Evolutionary conservation across 2,797 vertebrate genomes (phyloP).

Genomic region (Brotula barbata): DNA sequence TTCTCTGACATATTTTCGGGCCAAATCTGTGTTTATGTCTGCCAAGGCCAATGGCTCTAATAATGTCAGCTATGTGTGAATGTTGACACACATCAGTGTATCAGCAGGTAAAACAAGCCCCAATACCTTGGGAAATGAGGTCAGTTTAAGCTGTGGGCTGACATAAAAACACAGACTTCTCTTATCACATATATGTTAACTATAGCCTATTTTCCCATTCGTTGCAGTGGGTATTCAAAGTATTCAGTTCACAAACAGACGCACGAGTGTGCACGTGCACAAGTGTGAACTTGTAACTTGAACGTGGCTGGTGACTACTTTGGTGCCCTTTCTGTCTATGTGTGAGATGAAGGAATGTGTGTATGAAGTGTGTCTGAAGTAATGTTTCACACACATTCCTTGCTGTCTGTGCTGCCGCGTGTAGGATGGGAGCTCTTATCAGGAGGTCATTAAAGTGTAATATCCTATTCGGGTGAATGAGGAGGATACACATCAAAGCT

Average conservation of each 20-base stretch:
- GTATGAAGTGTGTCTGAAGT: background rate
- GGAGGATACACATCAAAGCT: conserved; percentile 57
- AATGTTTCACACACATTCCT: conserved; percentile 18
- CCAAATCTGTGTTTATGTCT: conserved; percentile 13
- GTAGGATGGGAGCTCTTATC: conserved; percentile 27
- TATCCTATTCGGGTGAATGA: conserved; percentile 51
- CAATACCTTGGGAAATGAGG: background rate
- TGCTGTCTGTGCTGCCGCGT: conserved; percentile 8
- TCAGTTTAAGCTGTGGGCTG: background rate
- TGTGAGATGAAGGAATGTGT: background rate
- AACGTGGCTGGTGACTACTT: conserved; percentile 3
- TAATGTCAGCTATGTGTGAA: conserved; percentile 16
- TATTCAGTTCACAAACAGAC: no score
- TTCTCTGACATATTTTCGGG: conserved; percentile 1
- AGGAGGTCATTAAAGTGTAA: conserved; percentile 60
- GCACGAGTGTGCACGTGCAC: no score
- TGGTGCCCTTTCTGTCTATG: background rate
- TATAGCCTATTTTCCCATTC: background rate
- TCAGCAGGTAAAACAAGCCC: conserved; percentile 15
- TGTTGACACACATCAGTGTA: conserved; percentile 37
- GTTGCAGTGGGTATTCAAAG: background rate
- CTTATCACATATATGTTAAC: background rate
- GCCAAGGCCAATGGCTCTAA: conserved; percentile 36
- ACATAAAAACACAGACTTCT: conserved; percentile 13
- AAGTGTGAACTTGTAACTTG: background rate